Evolutionary conservation across 2,113 vertebrate species (phyloP).

Genomic region (Siniperca chuatsi): DNA sequence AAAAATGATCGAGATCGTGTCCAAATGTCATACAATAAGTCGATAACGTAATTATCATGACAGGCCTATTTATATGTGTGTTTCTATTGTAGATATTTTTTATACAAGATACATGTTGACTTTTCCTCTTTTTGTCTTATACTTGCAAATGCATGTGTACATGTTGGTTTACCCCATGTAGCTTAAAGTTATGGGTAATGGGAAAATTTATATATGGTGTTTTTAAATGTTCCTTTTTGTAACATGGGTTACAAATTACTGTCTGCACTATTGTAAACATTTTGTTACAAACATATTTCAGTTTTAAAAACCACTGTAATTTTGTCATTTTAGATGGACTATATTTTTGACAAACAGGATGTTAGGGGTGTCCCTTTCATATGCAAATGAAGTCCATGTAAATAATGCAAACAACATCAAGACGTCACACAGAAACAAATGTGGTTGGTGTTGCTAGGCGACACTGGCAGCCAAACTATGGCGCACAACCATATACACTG

Average conservation of each 20-base stretch:
- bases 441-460: constrained; percentile 47
- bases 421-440: constrained; percentile 24
- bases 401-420: constrained; percentile 34
- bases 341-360: constrained; percentile 13
- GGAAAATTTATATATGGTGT: not conserved
- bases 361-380: not conserved
- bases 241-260: not conserved
- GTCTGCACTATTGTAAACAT: not conserved
- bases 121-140: not conserved
- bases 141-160: not conserved
- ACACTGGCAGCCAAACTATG: constrained; percentile 38
- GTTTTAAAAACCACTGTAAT: not conserved
- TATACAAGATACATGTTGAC: too few species aligned
- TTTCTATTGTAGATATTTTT: not conserved
- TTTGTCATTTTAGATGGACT: not conserved
- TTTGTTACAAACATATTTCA: not conserved
- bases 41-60: too few species aligned
- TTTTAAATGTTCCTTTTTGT: not conserved
- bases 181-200: not conserved
- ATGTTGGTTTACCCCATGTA: not conserved
- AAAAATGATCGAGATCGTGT: too few species aligned
- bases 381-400: constrained; percentile 37
- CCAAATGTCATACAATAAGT: too few species aligned
- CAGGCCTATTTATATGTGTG: too few species aligned
- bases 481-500: not conserved